A percentile compares a stretch with the other conserved stretches of the same genome.
Conservation (phyloP, 1,140 invertebrate species). For the Penaeus indicus region DNA sequence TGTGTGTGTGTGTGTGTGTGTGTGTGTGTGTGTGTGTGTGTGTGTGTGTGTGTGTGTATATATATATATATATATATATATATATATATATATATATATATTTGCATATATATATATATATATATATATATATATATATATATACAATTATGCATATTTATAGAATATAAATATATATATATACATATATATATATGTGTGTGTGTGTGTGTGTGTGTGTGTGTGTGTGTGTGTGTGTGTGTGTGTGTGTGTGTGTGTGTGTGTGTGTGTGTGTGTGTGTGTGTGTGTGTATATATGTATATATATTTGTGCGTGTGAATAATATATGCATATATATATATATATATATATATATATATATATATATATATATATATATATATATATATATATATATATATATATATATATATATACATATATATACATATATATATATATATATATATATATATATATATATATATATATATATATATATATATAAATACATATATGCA, state of each 20-base stretch:
- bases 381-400: conserved; percentile 38
- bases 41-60: conserved; percentile 1
- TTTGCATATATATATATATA: too few species aligned
- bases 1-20: conserved; percentile 18
- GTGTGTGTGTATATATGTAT: background rate
- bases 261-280: too few species aligned
- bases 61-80: background rate
- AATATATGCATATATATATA: background rate
- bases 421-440: conserved; percentile 18
- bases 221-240: background rate
- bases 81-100: background rate
- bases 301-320: background rate
- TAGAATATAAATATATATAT: too few species aligned
- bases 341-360: background rate
- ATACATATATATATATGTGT: too few species aligned
- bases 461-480: background rate
- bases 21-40: background rate
- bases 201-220: too few species aligned
- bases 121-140: too few species aligned
- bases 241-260: too few species aligned
- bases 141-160: background rate
- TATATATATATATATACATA: conserved; percentile 22
- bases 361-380: conserved; percentile 36
- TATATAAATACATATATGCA: background rate
- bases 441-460: background rate